These are phyloP conservation scores for Sebastes matsubarae DNA, from an alignment of 2,797 vertebrate species.

Conservation along the genomic window DNA sequence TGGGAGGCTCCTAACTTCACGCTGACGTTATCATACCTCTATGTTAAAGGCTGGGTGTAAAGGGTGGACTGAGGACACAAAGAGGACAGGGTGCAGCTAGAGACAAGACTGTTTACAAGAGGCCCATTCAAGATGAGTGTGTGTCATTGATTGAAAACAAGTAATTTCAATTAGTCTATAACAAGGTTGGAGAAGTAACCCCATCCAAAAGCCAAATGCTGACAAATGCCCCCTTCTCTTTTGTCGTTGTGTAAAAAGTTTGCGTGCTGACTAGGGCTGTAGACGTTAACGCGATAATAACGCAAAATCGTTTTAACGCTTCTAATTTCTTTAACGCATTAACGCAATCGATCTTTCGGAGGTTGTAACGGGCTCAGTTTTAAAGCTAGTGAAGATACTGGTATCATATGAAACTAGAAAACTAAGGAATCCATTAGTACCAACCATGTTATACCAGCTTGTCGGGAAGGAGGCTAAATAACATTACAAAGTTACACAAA, in stretches of 20 bases:
- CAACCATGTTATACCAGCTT: too few species aligned
- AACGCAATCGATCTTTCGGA: too few species aligned
- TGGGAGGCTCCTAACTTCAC: conserved; percentile 31
- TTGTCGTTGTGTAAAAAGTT: not conserved
- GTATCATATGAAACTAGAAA: too few species aligned
- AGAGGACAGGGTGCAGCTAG: conserved; percentile 12
- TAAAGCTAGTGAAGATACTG: too few species aligned
- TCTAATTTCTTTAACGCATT: too few species aligned
- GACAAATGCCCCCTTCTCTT: not conserved
- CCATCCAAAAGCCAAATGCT: not conserved
- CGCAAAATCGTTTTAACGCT: too few species aligned
- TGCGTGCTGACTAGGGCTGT: too few species aligned
- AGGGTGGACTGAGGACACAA: conserved; percentile 25
- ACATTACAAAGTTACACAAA: too few species aligned
- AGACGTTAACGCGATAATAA: too few species aligned
- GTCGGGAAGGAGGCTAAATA: too few species aligned
- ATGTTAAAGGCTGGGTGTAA: not conserved
- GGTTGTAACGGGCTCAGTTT: too few species aligned
- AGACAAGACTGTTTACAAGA: conserved; percentile 16
- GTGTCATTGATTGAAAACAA: conserved; percentile 12
- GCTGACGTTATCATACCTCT: conserved; percentile 49
- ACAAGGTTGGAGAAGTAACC: not conserved
- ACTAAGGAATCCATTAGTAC: too few species aligned
- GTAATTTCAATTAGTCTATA: not conserved
- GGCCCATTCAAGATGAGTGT: conserved; percentile 12